phyloP scores from a whole-genome alignment of 2,888 invertebrate genomes.

The Spodoptera picta region DNA sequence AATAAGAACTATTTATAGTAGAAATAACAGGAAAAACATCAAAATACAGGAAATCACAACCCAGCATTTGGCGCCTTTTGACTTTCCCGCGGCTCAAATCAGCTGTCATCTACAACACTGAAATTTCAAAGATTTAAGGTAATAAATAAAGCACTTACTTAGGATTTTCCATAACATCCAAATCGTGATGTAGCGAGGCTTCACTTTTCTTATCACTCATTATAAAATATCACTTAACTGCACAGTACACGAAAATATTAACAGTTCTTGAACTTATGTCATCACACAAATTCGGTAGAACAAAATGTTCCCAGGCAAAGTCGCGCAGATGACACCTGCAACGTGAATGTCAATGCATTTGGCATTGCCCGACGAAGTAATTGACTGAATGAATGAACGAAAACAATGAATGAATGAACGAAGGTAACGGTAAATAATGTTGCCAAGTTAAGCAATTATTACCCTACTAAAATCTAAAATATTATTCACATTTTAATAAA shows the following conservation, averaged over 20 bases:
- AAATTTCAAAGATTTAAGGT: slow-evolving; percentile 49
- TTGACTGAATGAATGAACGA: too few species aligned
- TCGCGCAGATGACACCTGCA: too few species aligned
- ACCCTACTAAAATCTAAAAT: too few species aligned
- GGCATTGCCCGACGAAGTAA: too few species aligned
- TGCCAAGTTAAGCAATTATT: too few species aligned
- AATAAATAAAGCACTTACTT: slow-evolving; percentile 67
- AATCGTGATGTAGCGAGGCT: slow-evolving; percentile 56
- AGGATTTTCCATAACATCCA: slow-evolving; percentile 73
- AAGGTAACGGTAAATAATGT: too few species aligned
- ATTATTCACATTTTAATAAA: too few species aligned
- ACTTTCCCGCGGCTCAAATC: slow-evolving; percentile 84
- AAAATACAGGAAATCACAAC: slow-evolving; percentile 38
- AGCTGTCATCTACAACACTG: slow-evolving; percentile 78
- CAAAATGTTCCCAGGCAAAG: too few species aligned
- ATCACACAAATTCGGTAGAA: slow-evolving; percentile 26
- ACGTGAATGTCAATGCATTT: too few species aligned
- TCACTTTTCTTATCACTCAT: slow-evolving; percentile 76
- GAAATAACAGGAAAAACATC: slow-evolving; percentile 3
- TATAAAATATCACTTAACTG: slow-evolving; percentile 31
- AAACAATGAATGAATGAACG: too few species aligned
- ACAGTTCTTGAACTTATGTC: slow-evolving; percentile 11
- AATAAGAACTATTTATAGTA: slow-evolving; percentile 53
- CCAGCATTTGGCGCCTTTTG: slow-evolving; percentile 79
- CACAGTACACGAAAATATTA: neutral